phyloP scores from a whole-genome alignment of 2,888 invertebrate genomes.

The Ceriagrion tenellum region DNA sequence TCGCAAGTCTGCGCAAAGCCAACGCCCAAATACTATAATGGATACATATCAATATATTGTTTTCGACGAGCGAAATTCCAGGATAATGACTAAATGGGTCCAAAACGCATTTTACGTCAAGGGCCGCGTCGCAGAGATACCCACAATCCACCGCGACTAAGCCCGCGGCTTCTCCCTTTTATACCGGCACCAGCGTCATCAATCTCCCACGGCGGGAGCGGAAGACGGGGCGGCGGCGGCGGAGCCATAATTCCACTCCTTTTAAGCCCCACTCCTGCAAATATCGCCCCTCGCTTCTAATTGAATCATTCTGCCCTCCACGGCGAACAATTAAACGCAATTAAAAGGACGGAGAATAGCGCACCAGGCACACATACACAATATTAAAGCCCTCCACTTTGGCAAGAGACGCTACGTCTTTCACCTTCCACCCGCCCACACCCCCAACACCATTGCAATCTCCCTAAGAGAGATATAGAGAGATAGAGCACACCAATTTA shows the following conservation, averaged over 20 bases:
- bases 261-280: background rate
- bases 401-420: background rate
- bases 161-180: no score
- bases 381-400: background rate
- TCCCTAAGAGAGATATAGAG: background rate
- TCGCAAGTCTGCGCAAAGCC: no score
- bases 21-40: no score
- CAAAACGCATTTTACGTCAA: no score
- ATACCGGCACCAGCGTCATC: no score
- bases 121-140: no score
- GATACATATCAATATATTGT: no score
- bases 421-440: background rate
- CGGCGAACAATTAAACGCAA: conserved; percentile 20
- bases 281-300: conserved; percentile 9
- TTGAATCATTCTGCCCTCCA: background rate
- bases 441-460: background rate
- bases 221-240: no score
- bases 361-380: background rate
- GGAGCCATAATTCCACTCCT: background rate
- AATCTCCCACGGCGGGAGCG: no score
- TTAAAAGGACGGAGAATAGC: background rate
- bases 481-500: background rate
- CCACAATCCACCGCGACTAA: no score
- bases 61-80: no score
- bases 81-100: no score